Evolutionary conservation across 1,140 invertebrate species (phyloP).

Genomic region (Portunus trituberculatus): DNA sequence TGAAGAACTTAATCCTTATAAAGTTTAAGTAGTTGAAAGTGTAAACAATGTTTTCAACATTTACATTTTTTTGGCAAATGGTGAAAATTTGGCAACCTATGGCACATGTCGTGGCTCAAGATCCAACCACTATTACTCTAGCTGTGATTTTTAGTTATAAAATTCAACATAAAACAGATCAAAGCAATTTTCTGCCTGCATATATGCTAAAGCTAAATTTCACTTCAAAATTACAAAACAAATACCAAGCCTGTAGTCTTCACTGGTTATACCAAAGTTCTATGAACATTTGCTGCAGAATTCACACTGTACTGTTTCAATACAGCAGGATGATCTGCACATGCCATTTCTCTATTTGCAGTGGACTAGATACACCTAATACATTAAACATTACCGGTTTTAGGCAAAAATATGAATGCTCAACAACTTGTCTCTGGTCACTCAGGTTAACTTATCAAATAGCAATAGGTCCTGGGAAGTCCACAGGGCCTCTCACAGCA

Average conservation of each 20-base stretch:
- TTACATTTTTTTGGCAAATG: background rate
- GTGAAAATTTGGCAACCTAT: constrained; percentile 1
- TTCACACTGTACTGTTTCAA: background rate
- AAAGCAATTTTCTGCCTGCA: background rate
- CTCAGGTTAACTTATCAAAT: background rate
- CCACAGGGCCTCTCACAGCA: background rate
- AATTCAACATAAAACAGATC: background rate
- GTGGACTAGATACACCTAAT: constrained; percentile 1
- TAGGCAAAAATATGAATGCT: background rate
- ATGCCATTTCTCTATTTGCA: background rate
- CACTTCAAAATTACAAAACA: background rate
- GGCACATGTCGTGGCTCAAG: background rate
- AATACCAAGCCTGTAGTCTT: background rate
- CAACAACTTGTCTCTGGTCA: background rate
- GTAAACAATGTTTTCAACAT: constrained; percentile 1
- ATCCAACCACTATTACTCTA: background rate
- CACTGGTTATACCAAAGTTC: background rate
- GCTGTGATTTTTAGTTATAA: background rate
- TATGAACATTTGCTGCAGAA: background rate
- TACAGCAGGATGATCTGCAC: background rate
- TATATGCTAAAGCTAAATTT: background rate
- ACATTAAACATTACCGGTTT: background rate
- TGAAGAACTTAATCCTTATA: constrained; percentile 5
- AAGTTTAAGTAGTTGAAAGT: background rate
- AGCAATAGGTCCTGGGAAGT: background rate